These are phyloP conservation scores for Megastigmus dorsalis DNA, from an alignment of 2,888 invertebrate species.

Conservation along the genomic window DNA sequence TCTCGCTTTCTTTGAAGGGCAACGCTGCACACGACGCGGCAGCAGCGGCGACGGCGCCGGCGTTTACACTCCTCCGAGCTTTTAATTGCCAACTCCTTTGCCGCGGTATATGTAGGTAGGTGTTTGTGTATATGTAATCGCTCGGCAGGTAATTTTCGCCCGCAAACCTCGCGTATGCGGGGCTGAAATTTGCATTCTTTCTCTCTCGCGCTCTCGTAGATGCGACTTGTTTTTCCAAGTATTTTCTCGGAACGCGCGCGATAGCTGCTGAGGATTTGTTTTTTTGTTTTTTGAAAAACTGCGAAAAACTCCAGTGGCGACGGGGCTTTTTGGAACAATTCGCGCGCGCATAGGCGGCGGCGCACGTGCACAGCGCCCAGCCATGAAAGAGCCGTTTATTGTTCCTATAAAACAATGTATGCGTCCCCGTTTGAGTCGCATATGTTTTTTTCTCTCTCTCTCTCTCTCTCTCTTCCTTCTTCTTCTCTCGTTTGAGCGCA, in stretches of 20 bases:
- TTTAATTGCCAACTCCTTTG: slow-evolving; percentile 42
- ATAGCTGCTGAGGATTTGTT: too few species aligned
- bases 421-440: slow-evolving; percentile 2
- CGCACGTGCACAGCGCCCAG: not conserved
- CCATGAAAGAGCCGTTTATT: slow-evolving; percentile 34
- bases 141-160: slow-evolving; percentile 1
- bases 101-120: too few species aligned
- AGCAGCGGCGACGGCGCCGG: not conserved
- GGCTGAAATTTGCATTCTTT: too few species aligned
- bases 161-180: not conserved
- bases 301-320: slow-evolving; percentile 5
- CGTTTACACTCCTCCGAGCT: slow-evolving; percentile 24
- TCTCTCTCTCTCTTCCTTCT: too few species aligned
- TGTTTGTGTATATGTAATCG: slow-evolving; percentile 8
- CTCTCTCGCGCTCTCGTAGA: too few species aligned
- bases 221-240: not conserved
- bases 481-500: not conserved
- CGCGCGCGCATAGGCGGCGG: not conserved
- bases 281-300: slow-evolving; percentile 2
- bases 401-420: slow-evolving; percentile 38
- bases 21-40: too few species aligned
- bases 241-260: too few species aligned
- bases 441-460: slow-evolving; percentile 6
- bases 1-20: not conserved
- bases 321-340: slow-evolving; percentile 10